These are phyloP conservation scores for Brachyopa scutellaris DNA, from an alignment of 2,888 invertebrate species.

Conservation along the genomic window DNA sequence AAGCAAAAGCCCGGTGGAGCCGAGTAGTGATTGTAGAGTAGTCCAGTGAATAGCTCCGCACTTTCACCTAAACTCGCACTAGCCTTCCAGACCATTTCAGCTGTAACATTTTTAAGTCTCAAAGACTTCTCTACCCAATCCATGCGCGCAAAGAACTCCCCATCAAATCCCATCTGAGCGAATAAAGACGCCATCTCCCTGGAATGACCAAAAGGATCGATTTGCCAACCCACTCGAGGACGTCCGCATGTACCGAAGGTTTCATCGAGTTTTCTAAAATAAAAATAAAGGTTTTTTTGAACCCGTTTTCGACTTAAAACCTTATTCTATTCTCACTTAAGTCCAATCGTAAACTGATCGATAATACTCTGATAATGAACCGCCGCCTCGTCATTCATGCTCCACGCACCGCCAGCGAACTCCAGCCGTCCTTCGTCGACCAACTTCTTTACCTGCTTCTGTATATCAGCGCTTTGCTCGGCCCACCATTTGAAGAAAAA, in stretches of 20 bases:
- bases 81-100: slow-evolving; percentile 93
- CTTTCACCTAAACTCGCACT: slow-evolving; percentile 86
- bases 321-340: slow-evolving; percentile 82
- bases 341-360: slow-evolving; percentile 88
- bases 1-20: slow-evolving; percentile 97
- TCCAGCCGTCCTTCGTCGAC: slow-evolving; percentile 89
- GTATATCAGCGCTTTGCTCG: slow-evolving; percentile 85
- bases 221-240: slow-evolving; percentile 92
- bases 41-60: slow-evolving; percentile 91
- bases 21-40: slow-evolving; percentile 90
- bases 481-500: slow-evolving; percentile 94
- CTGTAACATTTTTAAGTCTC: slow-evolving; percentile 84
- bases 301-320: too few species aligned
- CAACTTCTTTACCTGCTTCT: slow-evolving; percentile 85
- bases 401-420: slow-evolving; percentile 91
- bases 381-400: slow-evolving; percentile 92
- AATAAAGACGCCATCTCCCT: slow-evolving; percentile 92
- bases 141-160: slow-evolving; percentile 91
- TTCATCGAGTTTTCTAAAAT: slow-evolving; percentile 85
- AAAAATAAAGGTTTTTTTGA: too few species aligned
- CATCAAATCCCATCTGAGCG: slow-evolving; percentile 94
- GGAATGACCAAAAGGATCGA: slow-evolving; percentile 94
- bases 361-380: slow-evolving; percentile 87
- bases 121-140: slow-evolving; percentile 91
- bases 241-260: slow-evolving; percentile 88